Base-by-base conservation (phyloP, 1,140 invertebrate genomes). In the Spodoptera frugiperda region DNA sequence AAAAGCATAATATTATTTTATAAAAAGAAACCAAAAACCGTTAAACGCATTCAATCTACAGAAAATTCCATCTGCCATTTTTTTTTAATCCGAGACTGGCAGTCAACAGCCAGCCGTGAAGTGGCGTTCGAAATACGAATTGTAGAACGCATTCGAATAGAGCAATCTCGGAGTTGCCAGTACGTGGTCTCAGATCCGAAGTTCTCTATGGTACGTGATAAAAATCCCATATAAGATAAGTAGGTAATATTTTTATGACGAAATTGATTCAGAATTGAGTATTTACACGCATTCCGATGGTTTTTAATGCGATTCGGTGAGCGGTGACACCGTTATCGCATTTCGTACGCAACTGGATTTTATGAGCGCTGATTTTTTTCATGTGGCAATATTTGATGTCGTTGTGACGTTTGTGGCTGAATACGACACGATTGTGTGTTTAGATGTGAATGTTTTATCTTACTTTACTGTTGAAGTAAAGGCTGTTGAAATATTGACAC, bases 181-280 rank as follows among this genome's bases (percentile, higher is more conserved):
- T 48, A 57, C 55, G 72, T 59, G 44, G 54, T 21, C 53, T n/a
- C 48, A 19, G 10, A 19, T 46, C 33, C n/a, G 17, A 48, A 51
- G 46, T 67, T 53, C 21, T n/a, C n/a, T 67, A 12, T 49, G 12
- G 17, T 82, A 90, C 90, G 91, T 93, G 90, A 85, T 84, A 84
- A 79, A 67, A 84, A 82, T 91, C 14, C 65, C 19, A 17, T 72
- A 84, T 82, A 19, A 77, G 77, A 84, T 81, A 80, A 85, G 82
- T 39, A 39, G 33, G 33, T 30, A 76, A 77, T 67, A 68, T 75
- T 77, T 81, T 77, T 81, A 82, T 78, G 59, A 67, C 51, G 76
- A 79, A 78, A 82, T 83, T 80, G 81, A 83, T 83, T 77, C 63
- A 21, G 67, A 75, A 83, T 83, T 77, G 55, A 21, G 67, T 72